Evolutionary conservation across 2,797 vertebrate genomes (phyloP).

Genomic region (Sylvia borin): DNA sequence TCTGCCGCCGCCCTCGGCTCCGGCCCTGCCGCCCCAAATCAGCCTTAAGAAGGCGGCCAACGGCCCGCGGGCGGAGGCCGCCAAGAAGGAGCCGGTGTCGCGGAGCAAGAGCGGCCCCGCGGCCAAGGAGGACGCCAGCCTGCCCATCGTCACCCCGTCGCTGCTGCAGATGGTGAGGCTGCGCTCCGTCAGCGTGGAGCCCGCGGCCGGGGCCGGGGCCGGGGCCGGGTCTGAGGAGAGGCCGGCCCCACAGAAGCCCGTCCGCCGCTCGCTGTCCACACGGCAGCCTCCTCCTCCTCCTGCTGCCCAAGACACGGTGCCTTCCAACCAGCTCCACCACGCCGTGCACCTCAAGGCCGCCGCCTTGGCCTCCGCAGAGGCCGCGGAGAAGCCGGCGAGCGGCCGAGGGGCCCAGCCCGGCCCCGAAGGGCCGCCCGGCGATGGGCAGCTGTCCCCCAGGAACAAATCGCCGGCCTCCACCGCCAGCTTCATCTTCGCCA

Average conservation of each 20-base stretch:
- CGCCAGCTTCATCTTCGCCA: conserved; percentile 95
- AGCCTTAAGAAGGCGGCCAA: conserved; percentile 54
- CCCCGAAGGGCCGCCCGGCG: not conserved
- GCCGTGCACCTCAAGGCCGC: conserved; percentile 87
- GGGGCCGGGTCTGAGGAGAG: conserved; percentile 44
- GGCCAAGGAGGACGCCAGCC: conserved; percentile 88
- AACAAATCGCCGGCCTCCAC: conserved; percentile 84
- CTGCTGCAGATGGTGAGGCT: conserved; percentile 96
- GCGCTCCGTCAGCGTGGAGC: conserved; percentile 84
- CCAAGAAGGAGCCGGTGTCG: conserved; percentile 77
- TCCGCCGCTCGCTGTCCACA: conserved; percentile 82
- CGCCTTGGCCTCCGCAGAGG: conserved; percentile 73
- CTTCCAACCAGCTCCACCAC: conserved; percentile 85
- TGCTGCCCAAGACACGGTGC: conserved; percentile 15
- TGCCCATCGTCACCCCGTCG: conserved; percentile 92
- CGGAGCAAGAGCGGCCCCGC: conserved; percentile 79
- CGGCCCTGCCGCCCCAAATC: not conserved
- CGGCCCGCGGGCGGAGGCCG: not conserved
- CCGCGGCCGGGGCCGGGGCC: not conserved
- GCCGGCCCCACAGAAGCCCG: conserved; percentile 72
- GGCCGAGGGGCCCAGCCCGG: not conserved
- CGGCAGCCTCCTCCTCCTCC: conserved; percentile 71
- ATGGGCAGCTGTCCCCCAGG: conserved; percentile 36
- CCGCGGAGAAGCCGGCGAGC: not conserved
- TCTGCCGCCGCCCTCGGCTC: not conserved